Conservation (phyloP, 2,888 invertebrate species). For the Drosophila vallismaia region DNA sequence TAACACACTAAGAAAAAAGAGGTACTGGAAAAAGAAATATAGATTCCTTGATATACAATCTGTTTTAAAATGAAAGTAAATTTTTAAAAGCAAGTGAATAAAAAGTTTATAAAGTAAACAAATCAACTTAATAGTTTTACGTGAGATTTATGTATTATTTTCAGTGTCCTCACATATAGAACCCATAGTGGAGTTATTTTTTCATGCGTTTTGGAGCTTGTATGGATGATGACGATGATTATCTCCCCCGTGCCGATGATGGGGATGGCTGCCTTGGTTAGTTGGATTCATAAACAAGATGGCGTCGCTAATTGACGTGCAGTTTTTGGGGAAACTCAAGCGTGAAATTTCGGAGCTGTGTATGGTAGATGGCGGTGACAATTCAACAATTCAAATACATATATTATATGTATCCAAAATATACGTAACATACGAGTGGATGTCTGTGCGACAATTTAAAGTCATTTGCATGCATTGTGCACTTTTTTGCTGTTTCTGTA, state of each 20-base stretch:
- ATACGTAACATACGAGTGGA: too few species aligned
- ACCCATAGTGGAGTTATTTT: not conserved
- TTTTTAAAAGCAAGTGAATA: too few species aligned
- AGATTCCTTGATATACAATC: too few species aligned
- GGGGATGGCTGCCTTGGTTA: constrained; percentile 38
- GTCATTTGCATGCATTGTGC: constrained; percentile 78
- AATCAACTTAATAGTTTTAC: too few species aligned
- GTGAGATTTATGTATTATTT: not conserved
- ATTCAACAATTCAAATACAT: not conserved
- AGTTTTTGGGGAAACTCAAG: constrained; percentile 65
- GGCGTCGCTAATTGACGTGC: constrained; percentile 71
- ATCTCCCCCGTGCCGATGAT: constrained; percentile 1
- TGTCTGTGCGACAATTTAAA: constrained; percentile 69
- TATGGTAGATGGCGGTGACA: constrained; percentile 33
- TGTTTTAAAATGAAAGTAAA: too few species aligned
- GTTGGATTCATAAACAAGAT: constrained; percentile 66
- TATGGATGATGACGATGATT: constrained; percentile 1
- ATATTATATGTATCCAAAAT: not conserved
- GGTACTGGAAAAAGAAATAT: too few species aligned
- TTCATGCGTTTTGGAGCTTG: not conserved
- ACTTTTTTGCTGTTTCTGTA: constrained; percentile 34
- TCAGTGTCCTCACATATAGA: not conserved
- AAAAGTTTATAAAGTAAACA: too few species aligned
- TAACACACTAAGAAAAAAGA: not conserved
- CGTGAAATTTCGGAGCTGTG: constrained; percentile 51